Base-by-base conservation (phyloP, 2,888 invertebrate genomes). In the Panzeria rudis region DNA sequence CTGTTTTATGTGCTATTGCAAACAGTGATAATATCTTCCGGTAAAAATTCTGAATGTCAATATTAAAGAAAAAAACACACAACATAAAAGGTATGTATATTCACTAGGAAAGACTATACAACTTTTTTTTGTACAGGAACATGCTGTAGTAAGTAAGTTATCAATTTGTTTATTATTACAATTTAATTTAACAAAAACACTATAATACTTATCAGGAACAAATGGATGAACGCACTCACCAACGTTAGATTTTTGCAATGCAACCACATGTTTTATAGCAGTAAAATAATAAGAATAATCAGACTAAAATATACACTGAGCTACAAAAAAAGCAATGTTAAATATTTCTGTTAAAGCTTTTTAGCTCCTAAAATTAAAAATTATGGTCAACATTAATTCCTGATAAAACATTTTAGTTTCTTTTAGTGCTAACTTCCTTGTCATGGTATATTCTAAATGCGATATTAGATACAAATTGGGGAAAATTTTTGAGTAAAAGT, bases 141-240 rank as follows among this genome's bases (percentile, higher is more conserved):
- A 41, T 29, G 6, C n/a, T 44, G 44, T 17, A 6, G 44, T 32
- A 13, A 41, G 23, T 11, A 6, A 32, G 20, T 29, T 15, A 1
- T 20, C 25, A 9, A 29, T 59, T 29, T 15, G 29, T 29, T 44
- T 29, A 8, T 83, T 83, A 69, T 62, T 68, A 69, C 54, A 54
- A 62, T 52, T 62, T 68, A 66, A 61, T 61, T 47, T 35, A 69
- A 71, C 44, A 2, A 76, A 64, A 61, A 59, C 52, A 32, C 20
- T 25, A 32, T 25, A 72, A 29, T 13, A 56, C 20, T 44, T 64
- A 62, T 13, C 50, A 17, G 50, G 13, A 54, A 72, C 64, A 44
- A 54, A 72, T 71, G 66, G 11, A 35, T 41, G 52, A 38, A n/a
- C 5, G 20, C 38, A 41, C 7, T 44, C 29, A 17, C 11, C 20